Base-by-base conservation (phyloP, 2,888 invertebrate species). In the Leptarthrus brevirostris region DNA sequence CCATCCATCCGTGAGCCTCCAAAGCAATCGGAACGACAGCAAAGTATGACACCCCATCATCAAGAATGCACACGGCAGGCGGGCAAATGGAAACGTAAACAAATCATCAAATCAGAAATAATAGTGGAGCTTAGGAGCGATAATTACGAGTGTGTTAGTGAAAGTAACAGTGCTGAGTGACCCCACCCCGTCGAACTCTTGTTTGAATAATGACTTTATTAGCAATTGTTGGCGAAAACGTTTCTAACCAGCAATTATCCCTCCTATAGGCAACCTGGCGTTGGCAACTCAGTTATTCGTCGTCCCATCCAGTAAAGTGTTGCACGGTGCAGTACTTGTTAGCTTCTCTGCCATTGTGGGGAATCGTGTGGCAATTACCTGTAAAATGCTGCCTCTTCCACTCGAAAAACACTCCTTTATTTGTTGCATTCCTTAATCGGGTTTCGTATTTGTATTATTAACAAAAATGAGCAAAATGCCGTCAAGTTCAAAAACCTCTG, bases 401-500 rank as follows among this genome's bases (percentile, higher is more conserved):
- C 47, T 12, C n/a, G 6, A 14, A 14, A n/a, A 47, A n/a, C 6
- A 16, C 16, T 16, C 12, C 47, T 47, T 47, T 47, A 47, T 47
- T 47, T 47, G 16, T 47, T 47, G 47, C 47, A 14, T 16, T 47
- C 5, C 14, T n/a, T 12, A 14, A 12, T 47, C 5, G 1, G n/a
- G 47, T 5, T 14, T 18, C n/a, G n/a, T n/a, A n/a, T n/a, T n/a
- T n/a, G n/a, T n/a, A n/a, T n/a, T n/a, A n/a, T n/a, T n/a, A n/a
- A n/a, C n/a, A n/a, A 73, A 73, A 49, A 24, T 40, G 26, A 20
- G 58, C n/a, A n/a, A n/a, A n/a, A n/a, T n/a, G n/a, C n/a, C n/a
- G n/a, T n/a, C n/a, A 73, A 58, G 75, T 73, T 75, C 75, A 75
- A 75, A 73, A 75, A 75, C 73, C 75, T 75, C 47, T 36, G 24